Conservation (phyloP, 2,113 vertebrate species). For the Syrrhaptes paradoxus region DNA sequence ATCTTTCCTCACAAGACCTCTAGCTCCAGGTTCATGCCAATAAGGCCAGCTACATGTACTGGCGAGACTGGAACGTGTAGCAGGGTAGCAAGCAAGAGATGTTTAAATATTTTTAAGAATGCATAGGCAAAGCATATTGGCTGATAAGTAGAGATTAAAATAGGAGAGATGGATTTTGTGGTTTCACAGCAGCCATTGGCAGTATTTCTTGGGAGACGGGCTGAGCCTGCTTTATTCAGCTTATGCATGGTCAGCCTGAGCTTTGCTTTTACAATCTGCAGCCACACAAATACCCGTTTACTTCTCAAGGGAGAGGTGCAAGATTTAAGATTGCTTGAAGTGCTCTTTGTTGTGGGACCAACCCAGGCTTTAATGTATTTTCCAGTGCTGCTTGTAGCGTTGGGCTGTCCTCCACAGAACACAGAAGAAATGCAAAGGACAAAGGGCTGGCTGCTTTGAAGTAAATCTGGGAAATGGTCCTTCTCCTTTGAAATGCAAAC, state of each 20-base stretch:
- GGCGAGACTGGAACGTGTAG: background rate
- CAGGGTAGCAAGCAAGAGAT: background rate
- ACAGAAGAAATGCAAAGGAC: background rate
- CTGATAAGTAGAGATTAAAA: background rate
- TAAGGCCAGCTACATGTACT: background rate
- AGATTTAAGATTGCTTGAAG: background rate
- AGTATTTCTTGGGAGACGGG: background rate
- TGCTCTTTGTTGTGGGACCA: background rate
- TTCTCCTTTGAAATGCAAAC: constrained; percentile 25
- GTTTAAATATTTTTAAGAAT: background rate
- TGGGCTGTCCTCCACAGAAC: background rate
- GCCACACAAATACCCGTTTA: background rate
- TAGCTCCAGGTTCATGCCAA: background rate
- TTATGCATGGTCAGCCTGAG: background rate
- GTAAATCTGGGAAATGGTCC: background rate
- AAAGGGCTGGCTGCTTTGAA: background rate
- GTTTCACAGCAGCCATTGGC: background rate
- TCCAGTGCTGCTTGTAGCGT: background rate
- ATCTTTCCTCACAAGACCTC: background rate
- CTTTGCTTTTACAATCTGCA: background rate
- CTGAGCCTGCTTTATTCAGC: background rate
- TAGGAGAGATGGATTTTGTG: background rate
- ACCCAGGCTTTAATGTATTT: background rate
- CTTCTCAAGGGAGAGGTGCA: background rate
- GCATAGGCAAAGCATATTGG: background rate